These are phyloP conservation scores for Atrina japonica DNA, from an alignment of 2,888 invertebrate genomes.

Conservation along the genomic window DNA sequence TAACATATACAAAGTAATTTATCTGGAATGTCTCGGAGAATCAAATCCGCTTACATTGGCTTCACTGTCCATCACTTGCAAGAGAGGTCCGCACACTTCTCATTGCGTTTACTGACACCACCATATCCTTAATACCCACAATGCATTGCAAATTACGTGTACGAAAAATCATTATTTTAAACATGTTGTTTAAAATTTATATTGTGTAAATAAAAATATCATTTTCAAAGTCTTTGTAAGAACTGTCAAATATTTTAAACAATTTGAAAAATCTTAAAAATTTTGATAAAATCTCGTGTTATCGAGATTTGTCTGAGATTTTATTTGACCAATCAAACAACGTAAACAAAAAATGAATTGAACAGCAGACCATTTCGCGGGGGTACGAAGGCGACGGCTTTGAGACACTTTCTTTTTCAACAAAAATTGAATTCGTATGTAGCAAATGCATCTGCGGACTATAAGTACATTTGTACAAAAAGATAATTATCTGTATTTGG, in stretches of 20 bases:
- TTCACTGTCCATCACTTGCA: conserved; percentile 52
- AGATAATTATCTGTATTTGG: too few species aligned
- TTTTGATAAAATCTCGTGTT: too few species aligned
- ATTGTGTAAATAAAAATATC: too few species aligned
- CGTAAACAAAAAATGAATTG: conserved; percentile 9
- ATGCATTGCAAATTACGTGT: conserved; percentile 33
- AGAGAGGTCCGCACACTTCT: conserved; percentile 38
- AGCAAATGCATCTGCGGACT: too few species aligned
- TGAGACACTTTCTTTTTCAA: neutral
- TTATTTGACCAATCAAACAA: conserved; percentile 39
- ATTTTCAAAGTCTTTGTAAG: too few species aligned
- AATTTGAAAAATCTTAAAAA: too few species aligned
- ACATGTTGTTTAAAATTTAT: too few species aligned
- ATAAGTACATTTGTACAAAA: too few species aligned
- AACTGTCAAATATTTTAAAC: too few species aligned
- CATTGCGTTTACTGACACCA: conserved; percentile 37
- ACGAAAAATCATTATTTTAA: neutral
- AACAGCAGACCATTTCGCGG: conserved; percentile 9
- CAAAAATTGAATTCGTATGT: conserved; percentile 1
- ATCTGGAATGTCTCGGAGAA: too few species aligned
- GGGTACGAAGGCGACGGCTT: neutral
- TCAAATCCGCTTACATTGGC: conserved; percentile 46
- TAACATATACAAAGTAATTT: too few species aligned
- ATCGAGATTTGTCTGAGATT: conserved; percentile 10
- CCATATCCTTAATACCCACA: conserved; percentile 42